phyloP scores from a whole-genome alignment of 2,113 vertebrate species.

The Brevimyrus niger region DNA sequence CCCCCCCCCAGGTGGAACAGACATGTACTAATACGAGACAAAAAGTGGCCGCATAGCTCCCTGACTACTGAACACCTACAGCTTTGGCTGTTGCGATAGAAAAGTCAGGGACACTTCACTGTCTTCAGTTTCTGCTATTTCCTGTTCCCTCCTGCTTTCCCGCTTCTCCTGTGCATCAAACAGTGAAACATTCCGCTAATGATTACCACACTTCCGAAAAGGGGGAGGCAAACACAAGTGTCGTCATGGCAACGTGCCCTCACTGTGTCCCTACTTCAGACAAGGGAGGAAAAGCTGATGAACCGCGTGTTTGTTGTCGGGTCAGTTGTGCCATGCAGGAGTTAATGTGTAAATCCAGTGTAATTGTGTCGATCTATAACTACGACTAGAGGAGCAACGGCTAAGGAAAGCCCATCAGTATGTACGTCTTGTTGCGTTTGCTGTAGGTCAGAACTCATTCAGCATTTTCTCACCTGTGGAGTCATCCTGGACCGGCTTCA shows the following conservation, averaged over 20 bases:
- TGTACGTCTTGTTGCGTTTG: not conserved
- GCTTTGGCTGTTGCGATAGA: constrained; percentile 3
- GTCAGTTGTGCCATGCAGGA: not conserved
- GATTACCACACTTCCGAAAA: not conserved
- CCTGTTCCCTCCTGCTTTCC: not conserved
- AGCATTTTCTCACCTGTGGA: not conserved
- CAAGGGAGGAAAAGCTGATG: constrained; percentile 9
- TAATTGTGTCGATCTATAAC: not conserved
- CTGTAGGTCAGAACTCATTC: not conserved
- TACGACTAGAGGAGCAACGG: not conserved
- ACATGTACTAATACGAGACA: not conserved
- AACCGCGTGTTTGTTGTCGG: constrained; percentile 3
- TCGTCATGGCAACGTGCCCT: constrained; percentile 9
- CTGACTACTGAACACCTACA: not conserved
- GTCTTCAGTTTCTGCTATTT: not conserved
- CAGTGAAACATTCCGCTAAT: not conserved
- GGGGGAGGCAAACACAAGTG: constrained; percentile 4
- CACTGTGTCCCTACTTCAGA: not conserved
- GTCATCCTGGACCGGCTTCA: not conserved
- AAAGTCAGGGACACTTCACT: not conserved
- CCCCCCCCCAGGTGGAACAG: not conserved
- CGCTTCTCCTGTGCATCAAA: not conserved
- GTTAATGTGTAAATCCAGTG: not conserved
- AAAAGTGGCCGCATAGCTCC: not conserved
- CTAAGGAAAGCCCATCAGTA: not conserved